Evolutionary conservation across 2,888 invertebrate species (phyloP), one percentile per base, ranked within the genome.

Genomic region (Drosophila merina): DNA sequence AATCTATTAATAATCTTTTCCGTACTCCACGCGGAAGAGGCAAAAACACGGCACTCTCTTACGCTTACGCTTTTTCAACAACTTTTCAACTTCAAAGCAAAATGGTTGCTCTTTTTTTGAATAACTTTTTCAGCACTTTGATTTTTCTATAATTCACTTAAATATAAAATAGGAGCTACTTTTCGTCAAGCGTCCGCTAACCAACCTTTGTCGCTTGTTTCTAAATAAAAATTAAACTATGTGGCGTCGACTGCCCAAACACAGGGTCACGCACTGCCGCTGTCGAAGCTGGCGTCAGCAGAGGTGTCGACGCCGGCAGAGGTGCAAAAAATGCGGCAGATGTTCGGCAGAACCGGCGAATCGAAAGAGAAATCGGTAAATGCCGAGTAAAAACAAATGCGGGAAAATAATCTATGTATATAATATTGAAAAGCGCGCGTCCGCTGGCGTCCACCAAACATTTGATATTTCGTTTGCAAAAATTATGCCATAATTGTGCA

Each of bases 311-410:
- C 73, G 73, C 1, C 9, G 40, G 30, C 69, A 70, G 74, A 74
- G 64, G 40, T 66, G 67, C 54, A 45, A 66, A 69, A 71, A 63
- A 45, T 25, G 68, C 68, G 68, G 74, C 70, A 71, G 74, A 71
- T 71, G 70, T 74, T 55, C 49, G 38, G 31, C 31, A 33, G 48
- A 71, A 74, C 72, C 75, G 72, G 70, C 75, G 57, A 74, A 74
- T 74, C 45, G 55, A 69, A 59, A 49, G 79, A 56, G 76, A 63
- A 63, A 40, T 28, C 52, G 87, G 63, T 80, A 79, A 79, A 84
- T 68, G 72, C 50, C 60, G 68, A 72, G 85, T 85, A 85, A 88
- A 82, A 82, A 82, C 88, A 88, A 82, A 81, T 88, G 79, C 82
- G 87, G 45, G 30, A 28, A 80, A 82, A 62, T 60, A 59, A 69